phyloP scores from a whole-genome alignment of 2,888 invertebrate species.

The Galeopsomyia nigrocyanea region DNA sequence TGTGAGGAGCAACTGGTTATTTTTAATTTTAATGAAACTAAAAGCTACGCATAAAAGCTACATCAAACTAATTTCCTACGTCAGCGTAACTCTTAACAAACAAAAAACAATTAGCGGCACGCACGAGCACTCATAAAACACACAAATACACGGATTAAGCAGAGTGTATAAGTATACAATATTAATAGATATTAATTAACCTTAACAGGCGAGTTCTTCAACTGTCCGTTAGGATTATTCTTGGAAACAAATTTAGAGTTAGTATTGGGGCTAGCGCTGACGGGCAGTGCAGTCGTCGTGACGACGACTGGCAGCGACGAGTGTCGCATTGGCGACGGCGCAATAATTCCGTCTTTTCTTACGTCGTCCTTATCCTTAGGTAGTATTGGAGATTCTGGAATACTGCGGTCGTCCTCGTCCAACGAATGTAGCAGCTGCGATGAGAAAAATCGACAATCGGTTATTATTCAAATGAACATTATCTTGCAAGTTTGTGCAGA shows the following conservation, averaged over 20 bases:
- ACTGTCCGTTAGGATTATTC: constrained; percentile 63
- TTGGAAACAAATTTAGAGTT: constrained; percentile 62
- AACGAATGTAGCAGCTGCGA: constrained; percentile 81
- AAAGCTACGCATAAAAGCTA: too few species aligned
- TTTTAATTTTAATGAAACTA: too few species aligned
- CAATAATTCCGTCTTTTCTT: constrained; percentile 22
- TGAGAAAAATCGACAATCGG: neutral
- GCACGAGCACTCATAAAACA: too few species aligned
- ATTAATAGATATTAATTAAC: constrained; percentile 46
- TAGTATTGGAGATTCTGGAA: constrained; percentile 64
- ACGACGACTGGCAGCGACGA: constrained; percentile 35
- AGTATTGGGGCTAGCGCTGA: constrained; percentile 63
- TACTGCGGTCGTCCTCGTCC: constrained; percentile 81
- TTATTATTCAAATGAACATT: neutral
- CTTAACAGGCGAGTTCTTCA: constrained; percentile 63
- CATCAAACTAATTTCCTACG: too few species aligned
- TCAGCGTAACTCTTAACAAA: too few species aligned
- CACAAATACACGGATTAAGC: too few species aligned
- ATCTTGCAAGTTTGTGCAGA: neutral
- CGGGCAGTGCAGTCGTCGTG: constrained; percentile 54
- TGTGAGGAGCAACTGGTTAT: too few species aligned
- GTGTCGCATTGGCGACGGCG: constrained; percentile 43
- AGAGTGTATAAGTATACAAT: too few species aligned
- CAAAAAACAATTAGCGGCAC: neutral
- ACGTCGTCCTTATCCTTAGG: constrained; percentile 54